phyloP scores from a whole-genome alignment of 2,888 invertebrate genomes.

The Morpho helenor region DNA sequence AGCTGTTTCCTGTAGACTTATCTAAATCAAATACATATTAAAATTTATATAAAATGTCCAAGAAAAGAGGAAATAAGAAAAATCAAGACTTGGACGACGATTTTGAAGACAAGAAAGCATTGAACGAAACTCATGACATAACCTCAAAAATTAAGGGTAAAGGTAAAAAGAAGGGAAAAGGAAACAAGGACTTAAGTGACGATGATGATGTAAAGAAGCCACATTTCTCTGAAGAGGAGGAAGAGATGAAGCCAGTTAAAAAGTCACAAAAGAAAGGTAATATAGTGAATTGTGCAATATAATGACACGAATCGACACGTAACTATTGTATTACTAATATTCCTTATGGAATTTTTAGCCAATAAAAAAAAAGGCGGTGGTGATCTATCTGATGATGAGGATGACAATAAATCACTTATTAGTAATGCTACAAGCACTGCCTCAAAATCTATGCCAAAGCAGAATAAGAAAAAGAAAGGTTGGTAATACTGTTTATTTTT shows the following conservation, averaged over 20 bases:
- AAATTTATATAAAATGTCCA: slow-evolving; percentile 67
- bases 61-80: slow-evolving; percentile 79
- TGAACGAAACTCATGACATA: slow-evolving; percentile 54
- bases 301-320: slow-evolving; percentile 8
- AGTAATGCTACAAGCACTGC: slow-evolving; percentile 48
- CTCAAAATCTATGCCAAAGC: slow-evolving; percentile 47
- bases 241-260: slow-evolving; percentile 59
- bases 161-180: slow-evolving; percentile 71
- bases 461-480: slow-evolving; percentile 72
- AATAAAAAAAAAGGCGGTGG: slow-evolving; percentile 60
- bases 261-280: slow-evolving; percentile 77
- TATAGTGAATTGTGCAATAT: slow-evolving; percentile 3
- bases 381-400: slow-evolving; percentile 63
- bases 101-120: slow-evolving; percentile 58
- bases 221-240: slow-evolving; percentile 62
- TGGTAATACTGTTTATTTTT: slow-evolving; percentile 10
- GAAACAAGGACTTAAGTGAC: slow-evolving; percentile 67
- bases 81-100: slow-evolving; percentile 77
- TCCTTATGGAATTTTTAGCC: slow-evolving; percentile 40
- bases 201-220: slow-evolving; percentile 49
- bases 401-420: slow-evolving; percentile 55
- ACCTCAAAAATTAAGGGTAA: slow-evolving; percentile 76
- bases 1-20: too few relatives aligned
- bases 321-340: slow-evolving; percentile 1
- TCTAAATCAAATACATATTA: not conserved